Percentiles rank a stretch among this genome's conserved stretches.
phyloP scores from a whole-genome alignment of 2,888 invertebrate species.

The Gortyna flavago region DNA sequence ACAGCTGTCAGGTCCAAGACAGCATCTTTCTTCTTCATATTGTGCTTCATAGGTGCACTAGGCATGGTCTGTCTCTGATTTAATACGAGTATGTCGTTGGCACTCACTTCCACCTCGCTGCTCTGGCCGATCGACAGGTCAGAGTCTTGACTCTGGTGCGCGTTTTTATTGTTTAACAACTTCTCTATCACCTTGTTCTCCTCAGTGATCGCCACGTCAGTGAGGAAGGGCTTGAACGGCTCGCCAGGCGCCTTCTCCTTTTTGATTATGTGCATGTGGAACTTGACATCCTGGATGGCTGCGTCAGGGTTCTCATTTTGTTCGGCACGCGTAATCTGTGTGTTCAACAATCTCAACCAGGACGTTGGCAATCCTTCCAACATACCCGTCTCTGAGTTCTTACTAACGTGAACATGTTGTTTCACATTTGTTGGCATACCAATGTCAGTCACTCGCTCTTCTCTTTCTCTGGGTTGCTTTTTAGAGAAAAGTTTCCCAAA shows the following conservation, averaged over 20 bases:
- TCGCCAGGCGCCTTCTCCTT: slow-evolving; percentile 94
- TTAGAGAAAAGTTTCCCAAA: slow-evolving; percentile 88
- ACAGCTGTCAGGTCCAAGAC: slow-evolving; percentile 80
- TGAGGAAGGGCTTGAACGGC: slow-evolving; percentile 95
- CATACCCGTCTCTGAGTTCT: slow-evolving; percentile 94
- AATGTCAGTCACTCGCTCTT: slow-evolving; percentile 92
- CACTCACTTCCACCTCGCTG: slow-evolving; percentile 88
- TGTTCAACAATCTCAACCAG: slow-evolving; percentile 94
- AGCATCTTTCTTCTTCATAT: slow-evolving; percentile 83
- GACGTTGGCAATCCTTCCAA: slow-evolving; percentile 96
- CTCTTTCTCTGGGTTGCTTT: slow-evolving; percentile 82
- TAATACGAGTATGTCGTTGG: slow-evolving; percentile 81
- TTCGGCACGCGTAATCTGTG: slow-evolving; percentile 96
- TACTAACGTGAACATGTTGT: slow-evolving; percentile 96
- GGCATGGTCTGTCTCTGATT: slow-evolving; percentile 90
- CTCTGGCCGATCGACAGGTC: slow-evolving; percentile 88
- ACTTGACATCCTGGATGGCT: slow-evolving; percentile 97
- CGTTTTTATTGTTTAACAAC: slow-evolving; percentile 93
- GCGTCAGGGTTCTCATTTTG: slow-evolving; percentile 97
- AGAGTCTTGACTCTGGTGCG: slow-evolving; percentile 92
- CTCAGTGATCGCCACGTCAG: slow-evolving; percentile 94
- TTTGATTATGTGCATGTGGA: slow-evolving; percentile 96
- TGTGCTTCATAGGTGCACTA: slow-evolving; percentile 84
- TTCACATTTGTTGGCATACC: slow-evolving; percentile 96
- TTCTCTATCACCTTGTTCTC: slow-evolving; percentile 95